Conservation (phyloP, 2,797 vertebrate genomes). For the Smutsia gigantea region DNA sequence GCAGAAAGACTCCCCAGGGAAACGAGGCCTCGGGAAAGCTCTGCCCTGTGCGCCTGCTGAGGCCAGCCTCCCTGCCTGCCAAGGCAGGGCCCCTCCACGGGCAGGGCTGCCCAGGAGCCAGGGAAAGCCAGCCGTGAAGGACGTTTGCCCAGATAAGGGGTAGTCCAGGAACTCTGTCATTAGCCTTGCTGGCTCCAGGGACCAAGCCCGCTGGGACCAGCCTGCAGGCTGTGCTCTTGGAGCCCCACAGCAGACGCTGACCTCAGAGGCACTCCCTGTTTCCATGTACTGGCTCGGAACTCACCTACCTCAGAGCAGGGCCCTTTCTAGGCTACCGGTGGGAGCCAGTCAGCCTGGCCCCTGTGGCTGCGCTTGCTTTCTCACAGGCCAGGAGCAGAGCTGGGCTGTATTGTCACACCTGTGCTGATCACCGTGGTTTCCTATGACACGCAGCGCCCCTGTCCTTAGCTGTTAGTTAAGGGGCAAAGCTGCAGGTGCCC, state of each 20-base stretch:
- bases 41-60: neutral
- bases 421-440: neutral
- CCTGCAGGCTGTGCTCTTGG: too few species aligned
- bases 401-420: neutral
- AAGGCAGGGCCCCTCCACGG: neutral
- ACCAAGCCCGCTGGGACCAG: neutral
- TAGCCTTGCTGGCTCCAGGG: neutral
- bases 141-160: constrained; percentile 57
- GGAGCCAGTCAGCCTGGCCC: constrained; percentile 46
- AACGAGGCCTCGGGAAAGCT: constrained; percentile 33
- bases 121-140: neutral
- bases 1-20: constrained; percentile 18
- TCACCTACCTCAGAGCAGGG: neutral
- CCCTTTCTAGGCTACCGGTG: constrained; percentile 14
- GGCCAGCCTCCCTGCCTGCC: neutral
- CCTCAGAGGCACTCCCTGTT: neutral
- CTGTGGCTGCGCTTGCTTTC: neutral
- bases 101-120: neutral
- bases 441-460: neutral
- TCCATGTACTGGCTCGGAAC: neutral
- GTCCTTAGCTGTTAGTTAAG: neutral
- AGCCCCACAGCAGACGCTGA: neutral
- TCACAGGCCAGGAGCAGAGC: neutral
- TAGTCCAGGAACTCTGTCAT: neutral
- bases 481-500: neutral